A percentile compares a stretch with the other conserved stretches of the same genome.
These are phyloP conservation scores for Campaea margaritaria DNA, from an alignment of 2,888 invertebrate genomes.

Conservation along the genomic window DNA sequence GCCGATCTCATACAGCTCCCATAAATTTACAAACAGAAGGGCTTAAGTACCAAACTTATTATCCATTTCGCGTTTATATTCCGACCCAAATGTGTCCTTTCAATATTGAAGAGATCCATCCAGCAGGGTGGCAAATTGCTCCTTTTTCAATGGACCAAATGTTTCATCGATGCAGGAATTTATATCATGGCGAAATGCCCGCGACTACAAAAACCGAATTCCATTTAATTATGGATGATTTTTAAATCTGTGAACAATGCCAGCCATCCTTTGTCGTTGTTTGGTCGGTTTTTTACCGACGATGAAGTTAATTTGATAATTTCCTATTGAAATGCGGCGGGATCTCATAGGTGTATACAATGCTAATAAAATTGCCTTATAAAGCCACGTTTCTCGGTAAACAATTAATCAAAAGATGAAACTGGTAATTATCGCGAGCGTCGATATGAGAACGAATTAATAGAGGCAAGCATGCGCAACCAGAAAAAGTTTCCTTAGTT, in stretches of 20 bases:
- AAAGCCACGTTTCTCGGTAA: slow-evolving; percentile 19
- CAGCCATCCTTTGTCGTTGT: slow-evolving; percentile 73
- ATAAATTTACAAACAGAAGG: slow-evolving; percentile 54
- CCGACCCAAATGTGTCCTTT: slow-evolving; percentile 55
- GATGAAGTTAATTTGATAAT: slow-evolving; percentile 82
- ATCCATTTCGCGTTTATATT: slow-evolving; percentile 62
- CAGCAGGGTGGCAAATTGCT: slow-evolving; percentile 77
- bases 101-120: slow-evolving; percentile 60
- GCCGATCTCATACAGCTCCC: slow-evolving; percentile 66
- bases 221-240: slow-evolving; percentile 85
- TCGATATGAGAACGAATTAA: slow-evolving; percentile 45
- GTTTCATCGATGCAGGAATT: slow-evolving; percentile 71
- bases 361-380: slow-evolving; percentile 32
- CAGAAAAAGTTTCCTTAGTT: slow-evolving; percentile 41
- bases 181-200: slow-evolving; percentile 76
- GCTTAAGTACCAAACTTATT: slow-evolving; percentile 66
- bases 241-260: slow-evolving; percentile 85
- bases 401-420: slow-evolving; percentile 30
- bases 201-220: slow-evolving; percentile 74
- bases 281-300: slow-evolving; percentile 68
- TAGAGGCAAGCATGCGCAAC: slow-evolving; percentile 53
- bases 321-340: slow-evolving; percentile 70
- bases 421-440: slow-evolving; percentile 25
- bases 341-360: slow-evolving; percentile 38
- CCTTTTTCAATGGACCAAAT: slow-evolving; percentile 66